Conservation (phyloP, 2,113 vertebrate species). For the Xiphophorus hellerii region DNA sequence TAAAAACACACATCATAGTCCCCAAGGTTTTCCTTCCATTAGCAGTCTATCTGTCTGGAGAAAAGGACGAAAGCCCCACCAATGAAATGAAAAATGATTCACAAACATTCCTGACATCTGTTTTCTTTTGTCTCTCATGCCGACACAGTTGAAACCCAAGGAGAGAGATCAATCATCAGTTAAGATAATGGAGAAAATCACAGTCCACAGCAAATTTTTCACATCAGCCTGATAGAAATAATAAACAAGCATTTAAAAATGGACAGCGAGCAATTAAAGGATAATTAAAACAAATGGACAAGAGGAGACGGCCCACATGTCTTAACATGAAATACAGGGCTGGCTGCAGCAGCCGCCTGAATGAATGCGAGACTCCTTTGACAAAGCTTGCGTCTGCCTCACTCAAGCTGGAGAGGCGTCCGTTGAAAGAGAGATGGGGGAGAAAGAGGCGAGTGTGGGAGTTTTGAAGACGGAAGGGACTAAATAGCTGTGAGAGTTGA, state of each 20-base stretch:
- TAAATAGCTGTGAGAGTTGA: constrained; percentile 71
- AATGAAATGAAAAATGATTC: constrained; percentile 66
- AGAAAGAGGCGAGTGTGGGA: constrained; percentile 44
- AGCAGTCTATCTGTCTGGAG: constrained; percentile 55
- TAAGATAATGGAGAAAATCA: constrained; percentile 74
- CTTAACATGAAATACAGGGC: constrained; percentile 65
- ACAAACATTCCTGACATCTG: constrained; percentile 76
- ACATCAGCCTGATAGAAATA: constrained; percentile 74
- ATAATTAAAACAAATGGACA: constrained; percentile 75
- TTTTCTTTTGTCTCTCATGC: constrained; percentile 70
- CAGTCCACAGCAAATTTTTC: constrained; percentile 67
- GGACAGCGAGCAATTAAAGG: constrained; percentile 72
- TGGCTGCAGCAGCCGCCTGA: constrained; percentile 63
- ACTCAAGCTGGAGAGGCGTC: constrained; percentile 75
- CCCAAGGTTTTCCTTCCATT: constrained; percentile 41
- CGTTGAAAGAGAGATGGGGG: constrained; percentile 58
- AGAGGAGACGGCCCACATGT: constrained; percentile 72
- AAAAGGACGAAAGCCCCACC: constrained; percentile 36
- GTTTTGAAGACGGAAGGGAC: constrained; percentile 62
- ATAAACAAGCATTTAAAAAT: constrained; percentile 75
- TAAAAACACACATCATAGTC: constrained; percentile 30
- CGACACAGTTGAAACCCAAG: constrained; percentile 60
- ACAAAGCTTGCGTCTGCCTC: constrained; percentile 76
- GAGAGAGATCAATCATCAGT: constrained; percentile 72
- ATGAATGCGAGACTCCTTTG: constrained; percentile 69